Base-by-base conservation (phyloP, 2,113 vertebrate species). In the Aegithalos caudatus region DNA sequence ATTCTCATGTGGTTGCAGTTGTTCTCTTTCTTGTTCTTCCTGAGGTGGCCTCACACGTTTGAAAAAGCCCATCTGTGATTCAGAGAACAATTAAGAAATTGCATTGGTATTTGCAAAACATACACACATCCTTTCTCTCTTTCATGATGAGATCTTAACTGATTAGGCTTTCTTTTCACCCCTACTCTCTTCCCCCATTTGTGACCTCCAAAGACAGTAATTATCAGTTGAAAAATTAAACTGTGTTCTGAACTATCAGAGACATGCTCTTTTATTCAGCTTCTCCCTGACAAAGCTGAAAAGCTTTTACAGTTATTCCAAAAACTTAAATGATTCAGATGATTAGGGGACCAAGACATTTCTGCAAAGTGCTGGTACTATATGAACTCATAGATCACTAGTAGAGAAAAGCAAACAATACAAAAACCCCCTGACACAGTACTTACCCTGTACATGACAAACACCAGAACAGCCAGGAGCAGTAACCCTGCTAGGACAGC, bases 391-490 rank as follows among this genome's bases (percentile, higher is more conserved):
- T 20, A 45, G 11, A 74, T 20, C 37, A 25, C 31, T 10, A 56
- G 3, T 0, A 67, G 12, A 24, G 21, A 56, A 70, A 72, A 88
- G 9, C 40, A 65, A 91, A 71, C 2, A 6, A 19, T 24, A 18
- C 9, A 24, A 56, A 77, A 20, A 1, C 1, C 9, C 29, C 11
- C 60, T 33, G 58, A n/a, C 25, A 31, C 24, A 35, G 28, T 70
- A 92, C 98, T 98, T 91, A 99, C 99, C 98, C 99, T 99, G 97
- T 99, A 98, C 99, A 99, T 99, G 86, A 99, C 98, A 93, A 99
- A 99, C 35, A 99, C 99, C 35, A 99, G 97, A 91, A 99, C 97
- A n/a, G 98, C 98, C 96, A 99, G 97, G 53, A 99, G 98, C 91
- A 99, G 94, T 54, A 99, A 97, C 14, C 99, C 99, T 9, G 99